Evolutionary conservation across 2,888 invertebrate species (phyloP), one percentile per base, ranked within the genome.

Genomic region (Spilarctia lutea): DNA sequence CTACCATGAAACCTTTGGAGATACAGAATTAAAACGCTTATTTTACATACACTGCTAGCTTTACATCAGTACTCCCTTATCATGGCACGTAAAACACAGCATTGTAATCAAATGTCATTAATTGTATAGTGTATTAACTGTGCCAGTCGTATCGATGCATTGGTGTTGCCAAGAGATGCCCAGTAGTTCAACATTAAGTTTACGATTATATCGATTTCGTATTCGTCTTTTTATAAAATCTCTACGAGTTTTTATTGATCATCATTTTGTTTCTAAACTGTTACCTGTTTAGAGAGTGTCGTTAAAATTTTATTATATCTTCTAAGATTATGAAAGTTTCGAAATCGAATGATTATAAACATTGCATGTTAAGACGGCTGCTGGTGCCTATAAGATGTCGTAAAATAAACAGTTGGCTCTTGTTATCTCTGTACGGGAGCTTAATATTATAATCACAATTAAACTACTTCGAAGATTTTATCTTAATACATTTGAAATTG

Each of bases 131-230:
- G 30, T 75, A 56, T 76, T 72, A 72, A 33, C 72, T 4, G 27
- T 72, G 56, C 52, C 30, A 35, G 65, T 60, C 30, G 63, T 60
- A n/a, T 74, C 69, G 81, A 80, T 82, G 83, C 77, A 73, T 75
- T 79, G 86, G 79, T 4, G 4, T n/a, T n/a, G 83, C 85, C 75
- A 73, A 81, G 83, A 84, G 85, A 77, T 82, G 85, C 86, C 79
- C 86, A 81, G 85, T 86, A 86, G 85, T 86, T 69, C 78, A 77
- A 76, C 79, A 81, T 84, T 67, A 16, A 8, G 81, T 79, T 81
- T 79, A 75, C 73, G 83, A 85, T 85, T 77, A 75, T 81, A 86
- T 86, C 82, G 83, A 84, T 71, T 63, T 56, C 39, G 39, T 63
- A 63, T 63, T 63, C 30, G 63, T 63, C 18, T 63, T 4, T 33